These are phyloP conservation scores for Cremastinae sp. DNA, from an alignment of 2,888 invertebrate species.

Conservation along the genomic window DNA sequence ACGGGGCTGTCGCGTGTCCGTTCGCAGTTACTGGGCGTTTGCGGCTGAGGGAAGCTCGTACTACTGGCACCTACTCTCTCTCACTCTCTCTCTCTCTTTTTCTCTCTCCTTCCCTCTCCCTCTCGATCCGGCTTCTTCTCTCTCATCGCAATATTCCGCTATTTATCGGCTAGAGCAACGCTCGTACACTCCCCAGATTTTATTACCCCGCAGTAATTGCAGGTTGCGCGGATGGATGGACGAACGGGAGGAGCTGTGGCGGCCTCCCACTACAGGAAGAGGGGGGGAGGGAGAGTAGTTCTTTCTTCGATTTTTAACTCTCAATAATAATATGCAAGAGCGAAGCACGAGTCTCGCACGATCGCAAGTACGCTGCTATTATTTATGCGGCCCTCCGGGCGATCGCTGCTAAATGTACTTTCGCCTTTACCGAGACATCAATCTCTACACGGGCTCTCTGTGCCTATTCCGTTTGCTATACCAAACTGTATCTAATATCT, in stretches of 20 bases:
- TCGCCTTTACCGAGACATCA: slow-evolving; percentile 37
- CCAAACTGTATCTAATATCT: slow-evolving; percentile 7
- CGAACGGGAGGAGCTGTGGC: slow-evolving; percentile 17
- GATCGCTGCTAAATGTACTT: slow-evolving; percentile 65
- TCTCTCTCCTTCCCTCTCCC: slow-evolving; percentile 47
- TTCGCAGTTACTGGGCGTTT: slow-evolving; percentile 67
- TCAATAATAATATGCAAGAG: slow-evolving; percentile 68
- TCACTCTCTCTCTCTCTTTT: slow-evolving; percentile 40
- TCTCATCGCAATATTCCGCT: slow-evolving; percentile 65
- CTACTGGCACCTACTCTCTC: slow-evolving; percentile 54
- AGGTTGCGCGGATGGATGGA: slow-evolving; percentile 58
- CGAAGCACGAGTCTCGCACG: slow-evolving; percentile 51
- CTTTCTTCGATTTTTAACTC: slow-evolving; percentile 61
- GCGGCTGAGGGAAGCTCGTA: slow-evolving; percentile 44
- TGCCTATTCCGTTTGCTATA: too few relatives aligned
- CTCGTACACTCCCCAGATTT: slow-evolving; percentile 63
- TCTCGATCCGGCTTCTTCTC: slow-evolving; percentile 1
- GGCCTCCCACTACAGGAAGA: too few relatives aligned
- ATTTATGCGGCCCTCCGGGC: slow-evolving; percentile 65
- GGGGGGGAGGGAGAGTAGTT: slow-evolving; percentile 24
- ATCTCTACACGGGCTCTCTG: neutral
- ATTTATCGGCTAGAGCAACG: slow-evolving; percentile 69
- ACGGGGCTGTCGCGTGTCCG: slow-evolving; percentile 71
- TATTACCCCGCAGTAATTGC: slow-evolving; percentile 68
- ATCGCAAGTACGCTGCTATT: slow-evolving; percentile 59